Evolutionary conservation across 2,888 invertebrate genomes (phyloP), one percentile per base, ranked within the genome.

Genomic region (Papilio protenor): DNA sequence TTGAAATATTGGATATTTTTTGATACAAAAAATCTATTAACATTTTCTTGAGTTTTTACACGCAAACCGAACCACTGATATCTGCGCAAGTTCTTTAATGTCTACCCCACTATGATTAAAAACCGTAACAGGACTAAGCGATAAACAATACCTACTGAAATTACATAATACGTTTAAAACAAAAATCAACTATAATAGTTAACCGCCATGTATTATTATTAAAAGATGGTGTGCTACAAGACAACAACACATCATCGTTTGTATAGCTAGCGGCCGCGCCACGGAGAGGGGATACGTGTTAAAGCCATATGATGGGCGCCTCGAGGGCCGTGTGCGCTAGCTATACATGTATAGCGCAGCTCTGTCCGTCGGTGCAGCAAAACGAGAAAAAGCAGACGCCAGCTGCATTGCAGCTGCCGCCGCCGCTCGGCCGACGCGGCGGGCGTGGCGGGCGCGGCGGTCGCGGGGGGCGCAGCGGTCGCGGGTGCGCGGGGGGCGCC

Each of bases 401-500:
- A 93, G 93, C 93, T 94, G 93, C 91, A 89, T 80, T 88, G 91
- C 94, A 93, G 92, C 93, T 94, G 94, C 90, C 87, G 84, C 81
- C 80, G 81, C 81, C 81, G 64, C 64, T 64, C 64, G 64, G 64
- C 1, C 57, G 57, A 57, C 61, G 27, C 14, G 61, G 61, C 27
- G 61, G 27, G 33, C 33, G 33, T 33, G 33, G 33, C 33, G 33
- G 33, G 33, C 5, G 33, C 33, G 33, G 33, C 33, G 27, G 61
- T 73, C 57, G 78, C 73, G 73, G 73, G 55, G 59, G 78, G 66
- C 70, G 73, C 73, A 61, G 61, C 70, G 79, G 76, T 73, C 21
- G 78, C 73, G 69, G 73, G 59, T 75, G 57, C 70, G 70, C 73
- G 73, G 61, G 52, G 79, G 71, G 79, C 80, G 59, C 77, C 76